Conservation (phyloP, 2,113 vertebrate species). For the Rhea pennata region DNA sequence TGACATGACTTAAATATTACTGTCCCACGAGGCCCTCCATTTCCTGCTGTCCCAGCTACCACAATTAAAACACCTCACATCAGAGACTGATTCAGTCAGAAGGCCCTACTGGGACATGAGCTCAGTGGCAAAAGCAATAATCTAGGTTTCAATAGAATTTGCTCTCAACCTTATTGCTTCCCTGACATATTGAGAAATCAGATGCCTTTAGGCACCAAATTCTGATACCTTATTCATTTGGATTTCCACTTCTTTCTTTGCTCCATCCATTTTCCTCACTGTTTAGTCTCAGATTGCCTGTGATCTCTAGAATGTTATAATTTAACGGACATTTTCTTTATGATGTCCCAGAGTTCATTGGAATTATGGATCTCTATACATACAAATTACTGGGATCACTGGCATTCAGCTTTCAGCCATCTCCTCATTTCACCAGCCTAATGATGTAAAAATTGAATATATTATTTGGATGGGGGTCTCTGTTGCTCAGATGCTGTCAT, state of each 20-base stretch:
- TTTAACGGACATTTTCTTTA: not conserved
- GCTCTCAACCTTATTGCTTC: not conserved
- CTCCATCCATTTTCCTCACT: not conserved
- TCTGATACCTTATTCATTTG: not conserved
- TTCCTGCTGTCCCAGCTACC: constrained; percentile 16
- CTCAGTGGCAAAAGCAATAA: constrained; percentile 25
- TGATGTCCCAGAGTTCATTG: not conserved
- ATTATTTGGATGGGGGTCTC: constrained; percentile 22
- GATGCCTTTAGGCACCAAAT: not conserved
- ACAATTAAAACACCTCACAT: constrained; percentile 10
- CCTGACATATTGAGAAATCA: not conserved
- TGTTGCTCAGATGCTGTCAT: not conserved
- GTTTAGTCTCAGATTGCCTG: not conserved
- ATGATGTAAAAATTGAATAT: not conserved
- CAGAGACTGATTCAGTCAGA: constrained; percentile 22
- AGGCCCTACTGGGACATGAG: not conserved
- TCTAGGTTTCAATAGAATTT: constrained; percentile 1
- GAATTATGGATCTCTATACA: not conserved
- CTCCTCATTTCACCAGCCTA: not conserved
- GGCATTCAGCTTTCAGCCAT: not conserved
- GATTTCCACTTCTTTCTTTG: not conserved
- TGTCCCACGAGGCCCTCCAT: not conserved
- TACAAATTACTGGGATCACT: not conserved
- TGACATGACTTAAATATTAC: not conserved
- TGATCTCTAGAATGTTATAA: not conserved